phyloP scores from a whole-genome alignment of 1,140 invertebrate species.

The Drosophila arizonae region DNA sequence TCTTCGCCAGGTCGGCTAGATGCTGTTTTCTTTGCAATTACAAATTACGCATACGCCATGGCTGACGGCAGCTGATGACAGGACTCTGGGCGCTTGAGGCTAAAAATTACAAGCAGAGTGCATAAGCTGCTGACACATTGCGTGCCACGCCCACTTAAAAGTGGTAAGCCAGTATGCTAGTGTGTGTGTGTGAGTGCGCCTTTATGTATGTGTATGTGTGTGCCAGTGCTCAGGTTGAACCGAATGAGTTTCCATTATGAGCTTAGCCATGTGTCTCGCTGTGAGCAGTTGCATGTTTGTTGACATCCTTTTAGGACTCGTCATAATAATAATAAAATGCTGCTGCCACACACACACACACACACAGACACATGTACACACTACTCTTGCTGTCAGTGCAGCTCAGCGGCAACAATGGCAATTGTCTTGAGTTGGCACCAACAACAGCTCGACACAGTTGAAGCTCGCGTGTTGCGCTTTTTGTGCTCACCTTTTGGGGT shows the following conservation, averaged over 20 bases:
- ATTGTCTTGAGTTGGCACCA: conserved; percentile 67
- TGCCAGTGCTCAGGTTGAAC: conserved; percentile 32
- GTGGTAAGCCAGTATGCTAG: background rate
- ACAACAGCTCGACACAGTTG: conserved; percentile 23
- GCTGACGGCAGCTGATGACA: conserved; percentile 66
- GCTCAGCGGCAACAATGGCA: conserved; percentile 61
- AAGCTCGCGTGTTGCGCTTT: conserved; percentile 19
- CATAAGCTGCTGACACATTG: conserved; percentile 58
- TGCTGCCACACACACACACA: background rate
- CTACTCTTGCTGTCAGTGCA: conserved; percentile 25
- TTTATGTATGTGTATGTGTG: background rate
- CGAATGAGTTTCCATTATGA: conserved; percentile 66
- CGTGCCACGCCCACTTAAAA: conserved; percentile 1
- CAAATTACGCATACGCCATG: conserved; percentile 58
- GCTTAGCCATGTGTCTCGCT: conserved; percentile 43
- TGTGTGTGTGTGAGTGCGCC: background rate
- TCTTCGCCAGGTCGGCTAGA: conserved; percentile 5
- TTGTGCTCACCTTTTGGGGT: background rate
- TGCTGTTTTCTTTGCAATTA: conserved; percentile 42
- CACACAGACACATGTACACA: background rate
- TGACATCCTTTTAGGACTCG: conserved; percentile 62
- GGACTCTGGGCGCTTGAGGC: conserved; percentile 41
- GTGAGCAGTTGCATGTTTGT: conserved; percentile 65
- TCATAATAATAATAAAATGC: conserved; percentile 72
- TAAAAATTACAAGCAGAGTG: conserved; percentile 64